Percentiles rank a stretch among this genome's conserved stretches.
These are phyloP conservation scores for Acleris cristana DNA, from an alignment of 2,888 invertebrate species.

Conservation along the genomic window DNA sequence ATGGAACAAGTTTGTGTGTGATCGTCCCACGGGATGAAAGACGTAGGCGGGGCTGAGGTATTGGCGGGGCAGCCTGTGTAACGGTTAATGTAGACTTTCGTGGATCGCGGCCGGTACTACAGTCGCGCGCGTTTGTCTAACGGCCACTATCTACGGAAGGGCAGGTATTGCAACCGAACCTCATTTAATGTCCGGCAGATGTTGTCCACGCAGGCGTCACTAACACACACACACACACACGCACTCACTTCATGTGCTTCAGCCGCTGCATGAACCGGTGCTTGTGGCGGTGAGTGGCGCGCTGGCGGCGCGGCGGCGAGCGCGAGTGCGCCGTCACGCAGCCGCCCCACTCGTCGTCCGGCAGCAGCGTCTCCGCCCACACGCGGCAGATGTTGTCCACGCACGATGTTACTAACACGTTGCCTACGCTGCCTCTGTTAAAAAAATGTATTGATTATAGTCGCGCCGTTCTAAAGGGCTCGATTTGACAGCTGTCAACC, in stretches of 20 bases:
- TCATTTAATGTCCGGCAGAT: constrained; percentile 92
- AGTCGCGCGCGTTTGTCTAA: neutral
- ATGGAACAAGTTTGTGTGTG: too few relatives aligned
- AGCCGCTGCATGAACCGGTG: constrained; percentile 97
- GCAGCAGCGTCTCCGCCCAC: constrained; percentile 98
- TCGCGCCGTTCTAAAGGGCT: too few relatives aligned
- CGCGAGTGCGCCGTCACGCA: constrained; percentile 84
- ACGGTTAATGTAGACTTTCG: too few relatives aligned
- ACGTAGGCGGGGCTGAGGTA: too few relatives aligned
- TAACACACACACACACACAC: constrained; percentile 87
- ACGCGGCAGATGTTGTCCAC: constrained; percentile 99
- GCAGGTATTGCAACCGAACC: too few relatives aligned
- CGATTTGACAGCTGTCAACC: too few relatives aligned
- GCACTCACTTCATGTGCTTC: constrained; percentile 96
- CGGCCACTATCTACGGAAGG: neutral
- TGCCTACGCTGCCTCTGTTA: constrained; percentile 95
- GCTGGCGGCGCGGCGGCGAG: constrained; percentile 87
- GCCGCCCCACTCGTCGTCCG: constrained; percentile 94
- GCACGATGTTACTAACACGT: constrained; percentile 98
- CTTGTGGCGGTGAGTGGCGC: constrained; percentile 95
- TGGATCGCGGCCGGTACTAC: too few relatives aligned
- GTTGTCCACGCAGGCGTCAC: constrained; percentile 99
- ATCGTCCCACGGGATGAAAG: too few relatives aligned
- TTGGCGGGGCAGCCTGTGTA: too few relatives aligned
- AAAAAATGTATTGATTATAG: constrained; percentile 39